Percentiles rank a stretch among this genome's conserved stretches.
phyloP scores from a whole-genome alignment of 2,797 vertebrate genomes.

The Anguilla megastoma region DNA sequence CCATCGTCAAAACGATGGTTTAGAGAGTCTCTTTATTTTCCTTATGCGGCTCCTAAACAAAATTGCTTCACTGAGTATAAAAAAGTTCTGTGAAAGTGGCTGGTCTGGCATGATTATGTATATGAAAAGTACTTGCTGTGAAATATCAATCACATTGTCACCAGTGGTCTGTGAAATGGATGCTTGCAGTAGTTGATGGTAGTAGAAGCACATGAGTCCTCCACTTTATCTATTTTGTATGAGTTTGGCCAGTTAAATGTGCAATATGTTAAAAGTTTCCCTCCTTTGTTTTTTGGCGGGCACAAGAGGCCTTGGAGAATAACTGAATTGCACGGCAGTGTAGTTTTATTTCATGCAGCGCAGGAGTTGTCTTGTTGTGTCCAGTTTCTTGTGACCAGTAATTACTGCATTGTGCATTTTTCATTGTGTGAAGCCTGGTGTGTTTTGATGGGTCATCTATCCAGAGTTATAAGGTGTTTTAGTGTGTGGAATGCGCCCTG shows the following conservation, averaged over 20 bases:
- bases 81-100: not conserved
- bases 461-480: not conserved
- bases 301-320: too few species aligned
- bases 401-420: not conserved
- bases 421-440: not conserved
- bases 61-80: not conserved
- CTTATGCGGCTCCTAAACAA: not conserved
- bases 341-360: too few species aligned
- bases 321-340: too few species aligned
- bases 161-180: not conserved
- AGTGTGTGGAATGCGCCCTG: too few species aligned
- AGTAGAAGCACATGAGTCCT: not conserved
- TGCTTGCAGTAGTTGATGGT: not conserved
- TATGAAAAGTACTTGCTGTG: not conserved
- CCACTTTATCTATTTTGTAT: not conserved
- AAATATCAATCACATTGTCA: not conserved
- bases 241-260: not conserved
- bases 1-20: not conserved
- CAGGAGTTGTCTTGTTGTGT: not conserved
- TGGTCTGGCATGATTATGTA: not conserved
- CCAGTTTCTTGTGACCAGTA: not conserved
- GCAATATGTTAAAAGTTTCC: not conserved
- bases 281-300: too few species aligned
- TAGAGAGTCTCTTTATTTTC: not conserved
- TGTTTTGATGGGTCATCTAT: not conserved